Percentiles rank a stretch among this genome's conserved stretches.
Conservation (phyloP, 2,888 invertebrate genomes). For the Rhagophthalmus giganteus region DNA sequence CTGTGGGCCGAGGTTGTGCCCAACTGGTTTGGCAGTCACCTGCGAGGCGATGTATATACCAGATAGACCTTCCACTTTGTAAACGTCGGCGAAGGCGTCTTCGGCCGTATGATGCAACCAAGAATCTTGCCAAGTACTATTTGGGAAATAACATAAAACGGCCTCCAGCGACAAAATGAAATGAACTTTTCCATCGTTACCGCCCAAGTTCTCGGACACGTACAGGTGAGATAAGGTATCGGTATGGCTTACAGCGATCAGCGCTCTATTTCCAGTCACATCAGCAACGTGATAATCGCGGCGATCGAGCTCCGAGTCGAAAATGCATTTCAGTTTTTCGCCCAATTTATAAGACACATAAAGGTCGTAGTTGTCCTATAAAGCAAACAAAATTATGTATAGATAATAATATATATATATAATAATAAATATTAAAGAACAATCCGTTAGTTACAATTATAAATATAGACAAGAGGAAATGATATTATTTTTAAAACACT, state of each 20-base stretch:
- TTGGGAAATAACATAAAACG: constrained; percentile 82
- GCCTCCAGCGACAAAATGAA: constrained; percentile 80
- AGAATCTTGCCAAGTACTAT: constrained; percentile 76
- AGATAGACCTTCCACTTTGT: constrained; percentile 82
- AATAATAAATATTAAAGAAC: too few relatives aligned
- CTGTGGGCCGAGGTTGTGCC: constrained; percentile 68
- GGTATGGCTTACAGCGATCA: constrained; percentile 81
- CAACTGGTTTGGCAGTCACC: constrained; percentile 61
- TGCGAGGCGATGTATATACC: constrained; percentile 90
- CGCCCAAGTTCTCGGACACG: constrained; percentile 69
- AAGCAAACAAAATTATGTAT: constrained; percentile 14
- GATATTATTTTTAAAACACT: too few relatives aligned
- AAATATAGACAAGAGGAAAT: too few relatives aligned
- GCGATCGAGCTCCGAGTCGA: constrained; percentile 69
- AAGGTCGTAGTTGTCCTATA: constrained; percentile 62
- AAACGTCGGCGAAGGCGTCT: constrained; percentile 83
- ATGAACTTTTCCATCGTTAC: constrained; percentile 61
- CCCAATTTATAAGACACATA: constrained; percentile 77
- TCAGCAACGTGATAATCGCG: constrained; percentile 81
- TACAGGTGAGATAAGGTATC: constrained; percentile 76
- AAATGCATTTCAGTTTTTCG: constrained; percentile 71
- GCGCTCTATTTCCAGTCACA: constrained; percentile 76
- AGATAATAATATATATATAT: too few relatives aligned
- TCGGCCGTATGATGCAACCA: constrained; percentile 80
- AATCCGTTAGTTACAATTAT: too few relatives aligned